phyloP scores from a whole-genome alignment of 2,113 vertebrate species.

The Daubentonia madagascariensis region DNA sequence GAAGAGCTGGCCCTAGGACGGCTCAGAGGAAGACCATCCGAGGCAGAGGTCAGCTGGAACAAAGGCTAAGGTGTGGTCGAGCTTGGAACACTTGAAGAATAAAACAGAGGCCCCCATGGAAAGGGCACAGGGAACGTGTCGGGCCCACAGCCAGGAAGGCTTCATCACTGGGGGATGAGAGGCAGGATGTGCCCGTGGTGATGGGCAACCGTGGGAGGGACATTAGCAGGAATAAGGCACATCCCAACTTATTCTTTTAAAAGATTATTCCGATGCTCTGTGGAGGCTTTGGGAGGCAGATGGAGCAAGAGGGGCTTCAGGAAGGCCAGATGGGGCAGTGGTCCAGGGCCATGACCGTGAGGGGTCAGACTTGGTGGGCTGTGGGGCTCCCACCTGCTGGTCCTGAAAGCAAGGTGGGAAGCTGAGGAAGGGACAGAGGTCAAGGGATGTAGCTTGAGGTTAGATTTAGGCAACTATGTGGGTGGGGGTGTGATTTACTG shows the following conservation, averaged over 20 bases:
- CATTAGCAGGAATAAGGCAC: neutral
- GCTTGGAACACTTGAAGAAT: no score
- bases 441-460: neutral
- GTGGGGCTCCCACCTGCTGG: neutral
- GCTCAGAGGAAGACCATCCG: neutral
- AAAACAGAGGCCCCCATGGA: neutral
- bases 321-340: neutral
- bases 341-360: neutral
- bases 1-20: neutral
- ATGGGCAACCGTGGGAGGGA: fast-evolving
- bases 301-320: neutral
- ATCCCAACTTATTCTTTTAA: neutral
- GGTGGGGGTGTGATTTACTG: neutral
- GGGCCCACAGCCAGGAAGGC: neutral
- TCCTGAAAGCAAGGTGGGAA: neutral
- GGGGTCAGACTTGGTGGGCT: neutral
- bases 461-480: neutral
- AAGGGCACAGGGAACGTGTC: neutral
- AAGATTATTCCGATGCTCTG: neutral
- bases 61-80: neutral
- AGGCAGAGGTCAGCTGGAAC: neutral
- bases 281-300: neutral
- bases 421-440: neutral
- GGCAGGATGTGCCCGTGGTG: neutral
- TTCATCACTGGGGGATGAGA: neutral